Evolutionary conservation across 2,797 vertebrate genomes (phyloP).

Genomic region (Sorex maritimensis): DNA sequence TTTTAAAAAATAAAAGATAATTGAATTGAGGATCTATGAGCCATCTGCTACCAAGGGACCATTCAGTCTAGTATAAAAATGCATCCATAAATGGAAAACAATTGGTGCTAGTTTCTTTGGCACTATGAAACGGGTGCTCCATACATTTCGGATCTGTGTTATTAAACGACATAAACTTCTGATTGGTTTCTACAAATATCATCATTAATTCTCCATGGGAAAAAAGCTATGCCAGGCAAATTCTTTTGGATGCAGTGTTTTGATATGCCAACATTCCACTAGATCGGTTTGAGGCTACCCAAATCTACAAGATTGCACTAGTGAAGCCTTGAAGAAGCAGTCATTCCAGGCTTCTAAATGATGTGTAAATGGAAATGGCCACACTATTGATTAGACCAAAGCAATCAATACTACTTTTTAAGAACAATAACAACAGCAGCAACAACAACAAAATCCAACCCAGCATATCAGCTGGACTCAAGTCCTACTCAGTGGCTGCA

Average conservation of each 20-base stretch:
- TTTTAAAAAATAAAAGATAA: slow-evolving; percentile 17
- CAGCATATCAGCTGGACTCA: background rate
- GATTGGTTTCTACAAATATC: slow-evolving; percentile 51
- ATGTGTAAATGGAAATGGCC: slow-evolving; percentile 71
- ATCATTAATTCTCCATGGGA: slow-evolving; percentile 43
- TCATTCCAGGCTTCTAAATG: slow-evolving; percentile 64
- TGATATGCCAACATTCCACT: background rate
- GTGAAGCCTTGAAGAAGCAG: slow-evolving; percentile 33
- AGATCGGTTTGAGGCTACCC: slow-evolving; percentile 47
- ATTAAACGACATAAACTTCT: slow-evolving; percentile 15
- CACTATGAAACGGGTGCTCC: slow-evolving; percentile 16
- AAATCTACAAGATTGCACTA: background rate
- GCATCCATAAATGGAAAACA: background rate
- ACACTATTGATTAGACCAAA: slow-evolving; percentile 63
- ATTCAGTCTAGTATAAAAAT: background rate
- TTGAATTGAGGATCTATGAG: slow-evolving; percentile 17
- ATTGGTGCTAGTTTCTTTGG: slow-evolving; percentile 1
- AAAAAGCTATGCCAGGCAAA: background rate
- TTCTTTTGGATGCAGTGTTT: background rate
- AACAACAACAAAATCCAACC: background rate
- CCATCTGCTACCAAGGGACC: slow-evolving; percentile 15
- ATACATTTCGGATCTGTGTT: slow-evolving; percentile 54
- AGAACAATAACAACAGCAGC: background rate
- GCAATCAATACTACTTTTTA: slow-evolving; percentile 66
- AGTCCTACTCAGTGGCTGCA: background rate